Conservation (phyloP, 2,797 vertebrate genomes). For the Channallabes apus region DNA sequence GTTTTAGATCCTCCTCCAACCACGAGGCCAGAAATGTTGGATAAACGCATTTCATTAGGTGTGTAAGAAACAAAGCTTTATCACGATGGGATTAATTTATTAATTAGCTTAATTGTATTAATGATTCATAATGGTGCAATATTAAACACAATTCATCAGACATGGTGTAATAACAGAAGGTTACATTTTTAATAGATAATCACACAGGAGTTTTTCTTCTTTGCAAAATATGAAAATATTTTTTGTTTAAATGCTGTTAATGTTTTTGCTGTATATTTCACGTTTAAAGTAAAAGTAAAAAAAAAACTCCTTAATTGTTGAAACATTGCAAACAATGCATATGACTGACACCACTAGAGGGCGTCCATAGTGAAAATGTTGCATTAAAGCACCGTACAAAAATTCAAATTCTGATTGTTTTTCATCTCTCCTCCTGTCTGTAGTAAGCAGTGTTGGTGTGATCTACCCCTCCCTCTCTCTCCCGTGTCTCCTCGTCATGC, state of each 20-base stretch:
- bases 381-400: not conserved
- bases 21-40: not conserved
- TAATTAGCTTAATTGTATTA: not conserved
- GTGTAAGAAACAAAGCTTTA: not conserved
- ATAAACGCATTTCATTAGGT: not conserved
- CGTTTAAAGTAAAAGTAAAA: no score
- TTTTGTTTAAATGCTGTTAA: not conserved
- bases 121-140: not conserved
- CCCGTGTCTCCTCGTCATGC: not conserved
- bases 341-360: not conserved
- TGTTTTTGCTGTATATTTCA: no score
- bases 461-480: not conserved
- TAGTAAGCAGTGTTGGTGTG: conserved; percentile 10
- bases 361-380: not conserved
- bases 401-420: not conserved
- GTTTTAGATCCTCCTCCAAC: not conserved
- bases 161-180: not conserved
- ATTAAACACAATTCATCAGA: not conserved
- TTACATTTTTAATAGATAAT: not conserved
- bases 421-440: not conserved
- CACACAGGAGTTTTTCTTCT: not conserved
- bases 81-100: not conserved
- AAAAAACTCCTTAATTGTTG: not conserved
- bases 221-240: not conserved
- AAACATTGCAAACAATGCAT: not conserved